Conservation (phyloP, 1,140 invertebrate genomes). For the Sitodiplosis mosellana region DNA sequence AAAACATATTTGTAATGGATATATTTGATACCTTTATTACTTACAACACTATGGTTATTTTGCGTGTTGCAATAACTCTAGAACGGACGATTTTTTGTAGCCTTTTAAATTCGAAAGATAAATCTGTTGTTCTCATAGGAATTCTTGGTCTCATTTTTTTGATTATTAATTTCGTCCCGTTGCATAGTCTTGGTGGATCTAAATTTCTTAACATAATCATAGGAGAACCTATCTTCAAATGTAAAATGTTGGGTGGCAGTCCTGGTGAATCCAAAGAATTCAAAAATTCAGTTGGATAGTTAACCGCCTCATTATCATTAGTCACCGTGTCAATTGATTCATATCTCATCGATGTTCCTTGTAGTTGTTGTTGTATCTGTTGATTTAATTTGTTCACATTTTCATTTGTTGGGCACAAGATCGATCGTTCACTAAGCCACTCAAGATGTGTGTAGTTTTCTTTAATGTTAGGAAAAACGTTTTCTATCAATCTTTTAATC, state of each 20-base stretch:
- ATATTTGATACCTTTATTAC: too few relatives aligned
- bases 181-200: conserved; percentile 26
- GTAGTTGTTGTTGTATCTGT: conserved; percentile 14
- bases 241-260: conserved; percentile 21
- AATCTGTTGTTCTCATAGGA: conserved; percentile 26
- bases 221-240: conserved; percentile 23
- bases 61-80: too few relatives aligned
- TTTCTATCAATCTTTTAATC: too few relatives aligned
- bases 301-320: conserved; percentile 18
- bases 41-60: too few relatives aligned
- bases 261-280: conserved; percentile 23
- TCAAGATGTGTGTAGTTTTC: conserved; percentile 22
- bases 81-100: too few relatives aligned
- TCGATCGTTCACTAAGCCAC: conserved; percentile 17
- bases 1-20: too few relatives aligned
- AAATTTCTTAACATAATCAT: conserved; percentile 24
- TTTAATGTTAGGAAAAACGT: conserved; percentile 22
- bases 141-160: conserved; percentile 24
- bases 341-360: conserved; percentile 14
- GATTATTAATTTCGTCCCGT: conserved; percentile 24
- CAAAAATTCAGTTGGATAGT: conserved; percentile 26
- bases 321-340: conserved; percentile 22
- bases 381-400: conserved; percentile 19
- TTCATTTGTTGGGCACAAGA: conserved; percentile 17
- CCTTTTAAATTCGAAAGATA: conserved; percentile 26